A percentile compares a stretch with the other conserved stretches of the same genome.
Conservation (phyloP, 2,113 vertebrate genomes). For the Pelmatolapia mariae region DNA sequence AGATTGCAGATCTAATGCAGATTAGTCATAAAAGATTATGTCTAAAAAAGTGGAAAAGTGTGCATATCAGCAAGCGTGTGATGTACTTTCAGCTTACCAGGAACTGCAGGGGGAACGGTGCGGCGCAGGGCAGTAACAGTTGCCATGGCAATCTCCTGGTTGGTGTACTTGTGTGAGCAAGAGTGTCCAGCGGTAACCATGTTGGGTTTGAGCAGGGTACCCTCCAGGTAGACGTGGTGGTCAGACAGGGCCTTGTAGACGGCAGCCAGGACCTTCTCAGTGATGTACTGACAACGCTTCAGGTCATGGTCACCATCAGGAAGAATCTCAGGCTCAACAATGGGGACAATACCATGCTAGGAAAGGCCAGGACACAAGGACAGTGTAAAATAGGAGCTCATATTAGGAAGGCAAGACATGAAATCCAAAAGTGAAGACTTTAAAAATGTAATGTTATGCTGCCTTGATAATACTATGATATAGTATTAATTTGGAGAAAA, state of each 20-base stretch:
- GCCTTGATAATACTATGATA: neutral
- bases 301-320: slow-evolving; percentile 93
- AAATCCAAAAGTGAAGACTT: neutral
- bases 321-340: slow-evolving; percentile 92
- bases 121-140: slow-evolving; percentile 88
- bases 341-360: slow-evolving; percentile 91
- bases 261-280: slow-evolving; percentile 88
- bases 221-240: slow-evolving; percentile 90
- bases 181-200: slow-evolving; percentile 91
- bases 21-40: neutral
- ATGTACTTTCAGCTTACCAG: slow-evolving; percentile 70
- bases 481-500: neutral
- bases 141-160: slow-evolving; percentile 87
- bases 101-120: slow-evolving; percentile 85
- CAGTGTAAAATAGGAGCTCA: neutral
- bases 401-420: neutral
- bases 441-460: neutral
- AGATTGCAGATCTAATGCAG: neutral
- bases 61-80: neutral
- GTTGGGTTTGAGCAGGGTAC: slow-evolving; percentile 90
- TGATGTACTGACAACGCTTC: slow-evolving; percentile 87
- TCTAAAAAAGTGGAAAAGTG: neutral
- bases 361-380: neutral
- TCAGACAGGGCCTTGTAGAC: slow-evolving; percentile 90
- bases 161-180: slow-evolving; percentile 81